Conservation (phyloP, 2,888 invertebrate genomes). For the Actias luna region DNA sequence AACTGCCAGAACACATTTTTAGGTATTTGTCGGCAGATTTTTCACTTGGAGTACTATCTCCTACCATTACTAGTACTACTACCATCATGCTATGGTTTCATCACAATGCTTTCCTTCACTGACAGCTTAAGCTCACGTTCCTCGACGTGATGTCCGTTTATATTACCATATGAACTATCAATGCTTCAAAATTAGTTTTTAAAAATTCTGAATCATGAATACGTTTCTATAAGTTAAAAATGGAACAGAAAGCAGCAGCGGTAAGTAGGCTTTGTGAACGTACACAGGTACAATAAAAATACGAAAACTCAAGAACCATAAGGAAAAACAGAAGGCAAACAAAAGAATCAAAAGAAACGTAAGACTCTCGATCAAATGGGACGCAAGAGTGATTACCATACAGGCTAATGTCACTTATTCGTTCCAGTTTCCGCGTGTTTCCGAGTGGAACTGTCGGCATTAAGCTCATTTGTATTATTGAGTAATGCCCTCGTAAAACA, state of each 20-base stretch:
- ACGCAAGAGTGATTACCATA: conserved; percentile 18
- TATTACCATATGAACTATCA: no score
- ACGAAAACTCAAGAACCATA: neutral
- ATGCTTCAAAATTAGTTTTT: no score
- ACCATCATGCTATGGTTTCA: no score
- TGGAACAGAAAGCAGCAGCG: neutral
- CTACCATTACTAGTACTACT: no score
- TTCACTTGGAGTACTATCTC: no score
- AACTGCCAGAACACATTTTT: no score
- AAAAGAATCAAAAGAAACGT: neutral
- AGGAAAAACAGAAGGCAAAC: neutral
- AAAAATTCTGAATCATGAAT: no score
- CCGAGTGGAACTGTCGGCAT: conserved; percentile 26
- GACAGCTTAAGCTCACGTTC: no score
- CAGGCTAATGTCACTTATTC: conserved; percentile 10
- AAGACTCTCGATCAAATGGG: neutral
- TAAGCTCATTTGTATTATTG: conserved; percentile 36
- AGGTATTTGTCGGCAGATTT: no score
- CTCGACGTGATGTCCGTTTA: no score
- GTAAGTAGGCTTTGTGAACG: neutral
- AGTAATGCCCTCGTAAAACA: conserved; percentile 35
- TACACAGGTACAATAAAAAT: neutral
- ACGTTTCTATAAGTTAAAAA: neutral
- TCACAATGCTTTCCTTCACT: no score
- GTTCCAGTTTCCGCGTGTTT: conserved; percentile 14